phyloP scores from a whole-genome alignment of 1,140 invertebrate species.

The Conus betulinus region DNA sequence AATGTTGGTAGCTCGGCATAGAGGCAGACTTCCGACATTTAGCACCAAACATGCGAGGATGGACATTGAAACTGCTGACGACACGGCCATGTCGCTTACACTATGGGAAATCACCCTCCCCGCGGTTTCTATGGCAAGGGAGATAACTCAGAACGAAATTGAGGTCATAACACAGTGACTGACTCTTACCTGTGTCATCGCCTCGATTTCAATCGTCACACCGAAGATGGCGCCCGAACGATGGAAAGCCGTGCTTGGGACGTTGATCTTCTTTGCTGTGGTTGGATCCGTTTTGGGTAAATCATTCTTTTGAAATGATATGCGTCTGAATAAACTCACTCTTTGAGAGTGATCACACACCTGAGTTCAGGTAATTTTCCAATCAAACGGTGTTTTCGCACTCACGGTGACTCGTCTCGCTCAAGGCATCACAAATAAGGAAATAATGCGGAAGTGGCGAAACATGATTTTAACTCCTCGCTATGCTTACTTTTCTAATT shows the following conservation, averaged over 20 bases:
- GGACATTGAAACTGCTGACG: neutral
- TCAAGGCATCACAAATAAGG: neutral
- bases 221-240: conserved; percentile 26
- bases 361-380: too few relatives aligned
- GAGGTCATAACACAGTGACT: neutral
- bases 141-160: neutral
- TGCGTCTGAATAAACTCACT: too few relatives aligned
- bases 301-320: neutral
- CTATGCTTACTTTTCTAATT: too few relatives aligned
- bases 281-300: conserved; percentile 19
- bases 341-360: too few relatives aligned
- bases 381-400: too few relatives aligned
- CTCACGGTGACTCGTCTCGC: too few relatives aligned
- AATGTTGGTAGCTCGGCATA: conserved; percentile 63
- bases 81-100: conserved; percentile 18
- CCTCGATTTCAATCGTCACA: conserved; percentile 32
- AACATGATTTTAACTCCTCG: too few relatives aligned
- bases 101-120: neutral
- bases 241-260: neutral
- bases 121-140: conserved; percentile 5
- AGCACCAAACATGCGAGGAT: conserved; percentile 16
- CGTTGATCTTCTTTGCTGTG: neutral
- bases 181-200: conserved; percentile 1
- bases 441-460: conserved; percentile 15
- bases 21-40: conserved; percentile 29